phyloP scores from a whole-genome alignment of 2,113 vertebrate species.

The Scomber colias region DNA sequence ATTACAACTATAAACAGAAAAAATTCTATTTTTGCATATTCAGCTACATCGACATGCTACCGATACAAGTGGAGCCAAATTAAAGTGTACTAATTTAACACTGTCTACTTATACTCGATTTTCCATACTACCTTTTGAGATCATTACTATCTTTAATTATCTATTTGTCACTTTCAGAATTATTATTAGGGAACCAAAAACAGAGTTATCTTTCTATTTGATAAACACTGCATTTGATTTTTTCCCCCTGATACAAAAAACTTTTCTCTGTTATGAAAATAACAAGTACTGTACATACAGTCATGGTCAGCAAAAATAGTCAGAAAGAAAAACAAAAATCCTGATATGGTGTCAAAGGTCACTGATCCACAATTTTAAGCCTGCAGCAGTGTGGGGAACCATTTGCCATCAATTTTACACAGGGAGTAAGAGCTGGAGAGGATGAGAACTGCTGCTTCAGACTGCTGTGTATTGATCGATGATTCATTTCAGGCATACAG shows the following conservation, averaged over 20 bases:
- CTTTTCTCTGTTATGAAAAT: neutral
- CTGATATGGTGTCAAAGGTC: slow-evolving; percentile 32
- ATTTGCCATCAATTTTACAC: slow-evolving; percentile 12
- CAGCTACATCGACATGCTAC: no score
- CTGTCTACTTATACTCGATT: no score
- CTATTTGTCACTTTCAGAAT: no score
- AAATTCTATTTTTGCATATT: no score
- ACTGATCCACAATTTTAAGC: slow-evolving; percentile 27
- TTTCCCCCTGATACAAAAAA: neutral
- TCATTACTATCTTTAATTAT: no score
- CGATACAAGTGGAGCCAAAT: no score
- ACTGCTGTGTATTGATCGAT: slow-evolving; percentile 22
- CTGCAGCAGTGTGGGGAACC: slow-evolving; percentile 42
- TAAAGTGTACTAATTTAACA: no score
- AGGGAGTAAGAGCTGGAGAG: slow-evolving; percentile 26
- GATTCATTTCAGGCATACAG: slow-evolving; percentile 40
- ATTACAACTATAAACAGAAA: no score
- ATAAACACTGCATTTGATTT: neutral
- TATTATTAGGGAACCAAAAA: no score
- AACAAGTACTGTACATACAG: neutral
- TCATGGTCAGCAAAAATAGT: slow-evolving; percentile 5
- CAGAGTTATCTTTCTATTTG: no score
- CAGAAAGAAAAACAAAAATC: slow-evolving; percentile 14
- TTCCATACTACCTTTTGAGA: no score
- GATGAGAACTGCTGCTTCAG: slow-evolving; percentile 33